Conservation (phyloP, 2,888 invertebrate genomes). For the Archips crataeganus region DNA sequence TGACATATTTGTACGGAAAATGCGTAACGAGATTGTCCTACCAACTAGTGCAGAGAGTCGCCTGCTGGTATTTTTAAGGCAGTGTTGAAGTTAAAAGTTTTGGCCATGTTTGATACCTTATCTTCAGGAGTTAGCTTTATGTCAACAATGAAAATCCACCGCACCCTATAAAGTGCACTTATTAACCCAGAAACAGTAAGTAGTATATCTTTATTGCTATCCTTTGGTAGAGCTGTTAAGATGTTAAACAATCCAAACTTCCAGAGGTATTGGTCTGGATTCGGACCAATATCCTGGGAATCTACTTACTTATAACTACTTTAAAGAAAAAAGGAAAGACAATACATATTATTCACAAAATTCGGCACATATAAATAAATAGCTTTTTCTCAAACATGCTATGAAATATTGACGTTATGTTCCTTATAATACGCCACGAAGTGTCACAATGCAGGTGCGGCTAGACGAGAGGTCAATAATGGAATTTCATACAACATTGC, state of each 20-base stretch:
- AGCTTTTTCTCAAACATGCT: too few species aligned
- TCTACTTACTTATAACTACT: too few species aligned
- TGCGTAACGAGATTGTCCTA: constrained; percentile 4
- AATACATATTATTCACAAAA: too few species aligned
- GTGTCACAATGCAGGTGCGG: too few species aligned
- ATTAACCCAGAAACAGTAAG: not conserved
- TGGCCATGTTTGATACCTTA: not conserved
- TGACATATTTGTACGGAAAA: constrained; percentile 2
- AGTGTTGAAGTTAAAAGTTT: not conserved
- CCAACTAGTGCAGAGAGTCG: constrained; percentile 9
- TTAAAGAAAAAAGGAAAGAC: too few species aligned
- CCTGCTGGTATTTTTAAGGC: not conserved
- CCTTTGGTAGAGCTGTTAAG: too few species aligned
- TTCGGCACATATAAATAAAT: too few species aligned
- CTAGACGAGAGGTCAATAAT: too few species aligned
- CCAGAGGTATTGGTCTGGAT: not conserved
- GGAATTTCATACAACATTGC: too few species aligned
- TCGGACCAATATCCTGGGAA: too few species aligned
- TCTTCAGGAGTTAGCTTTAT: not conserved
- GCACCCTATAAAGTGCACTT: not conserved
- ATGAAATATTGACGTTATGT: too few species aligned
- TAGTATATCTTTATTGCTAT: not conserved
- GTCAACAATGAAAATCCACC: not conserved
- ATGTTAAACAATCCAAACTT: not conserved
- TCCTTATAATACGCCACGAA: too few species aligned